These are phyloP conservation scores for Syngnathus scovelli DNA, from an alignment of 2,113 vertebrate genomes.

Conservation along the genomic window DNA sequence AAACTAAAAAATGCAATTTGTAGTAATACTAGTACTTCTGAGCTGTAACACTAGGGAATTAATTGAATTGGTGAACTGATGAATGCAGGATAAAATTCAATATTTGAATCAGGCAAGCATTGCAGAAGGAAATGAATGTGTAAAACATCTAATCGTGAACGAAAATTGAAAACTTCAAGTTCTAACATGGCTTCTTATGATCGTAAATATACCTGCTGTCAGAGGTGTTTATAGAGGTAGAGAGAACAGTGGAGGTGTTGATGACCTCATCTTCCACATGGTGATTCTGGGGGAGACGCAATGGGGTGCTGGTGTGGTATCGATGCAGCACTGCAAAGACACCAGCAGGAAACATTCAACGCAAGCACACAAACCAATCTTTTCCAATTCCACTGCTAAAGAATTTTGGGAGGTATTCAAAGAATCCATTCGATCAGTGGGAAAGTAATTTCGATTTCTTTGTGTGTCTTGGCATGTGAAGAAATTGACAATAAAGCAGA, in stretches of 20 bases:
- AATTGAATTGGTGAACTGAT: too few species aligned
- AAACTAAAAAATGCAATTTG: not conserved
- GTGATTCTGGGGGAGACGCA: conserved; percentile 67
- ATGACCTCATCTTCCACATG: conserved; percentile 73
- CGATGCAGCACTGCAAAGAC: conserved; percentile 60
- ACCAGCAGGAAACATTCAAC: not conserved
- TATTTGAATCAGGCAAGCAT: too few species aligned
- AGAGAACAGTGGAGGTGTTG: conserved; percentile 61
- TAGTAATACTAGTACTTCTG: not conserved
- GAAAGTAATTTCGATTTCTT: too few species aligned
- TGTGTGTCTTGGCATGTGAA: too few species aligned
- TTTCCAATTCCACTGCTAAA: not conserved
- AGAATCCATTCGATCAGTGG: too few species aligned
- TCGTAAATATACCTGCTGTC: conserved; percentile 58
- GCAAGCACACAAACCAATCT: not conserved
- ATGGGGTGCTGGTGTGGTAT: conserved; percentile 53
- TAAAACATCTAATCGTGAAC: too few species aligned
- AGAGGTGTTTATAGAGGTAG: conserved; percentile 47
- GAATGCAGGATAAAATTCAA: too few species aligned
- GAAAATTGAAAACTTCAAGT: not conserved
- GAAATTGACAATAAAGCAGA: too few species aligned
- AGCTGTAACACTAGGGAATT: too few species aligned
- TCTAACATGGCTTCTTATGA: not conserved
- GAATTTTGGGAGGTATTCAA: not conserved
- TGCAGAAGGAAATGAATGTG: too few species aligned